These are phyloP conservation scores for Ophiothrix spiculata DNA, from an alignment of 35 echinoderm and acorn worm genomes.

Conservation along the genomic window DNA sequence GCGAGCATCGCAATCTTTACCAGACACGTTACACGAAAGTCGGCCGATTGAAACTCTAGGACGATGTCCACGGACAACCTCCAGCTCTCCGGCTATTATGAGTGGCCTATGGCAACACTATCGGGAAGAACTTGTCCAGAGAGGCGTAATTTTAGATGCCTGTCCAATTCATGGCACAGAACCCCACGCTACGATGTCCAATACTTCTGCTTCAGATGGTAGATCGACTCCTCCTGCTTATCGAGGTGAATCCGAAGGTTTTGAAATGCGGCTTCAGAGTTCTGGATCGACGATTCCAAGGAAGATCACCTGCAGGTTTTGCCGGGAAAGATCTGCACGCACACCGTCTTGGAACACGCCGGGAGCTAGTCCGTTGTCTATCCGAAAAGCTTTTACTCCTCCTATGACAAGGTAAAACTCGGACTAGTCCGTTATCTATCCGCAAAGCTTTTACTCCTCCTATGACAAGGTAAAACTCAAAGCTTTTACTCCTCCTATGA, in stretches of 20 bases:
- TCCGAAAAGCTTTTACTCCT: no score
- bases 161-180: background rate
- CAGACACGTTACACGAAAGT: background rate
- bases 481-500: no score
- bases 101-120: constrained; percentile 12
- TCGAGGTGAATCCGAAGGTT: background rate
- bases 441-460: no score
- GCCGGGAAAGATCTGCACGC: background rate
- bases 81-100: constrained; percentile 15
- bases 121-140: background rate
- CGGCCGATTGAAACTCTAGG: background rate
- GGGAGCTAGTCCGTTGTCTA: background rate
- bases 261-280: background rate
- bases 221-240: background rate
- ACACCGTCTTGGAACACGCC: background rate
- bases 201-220: background rate
- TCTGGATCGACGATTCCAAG: background rate
- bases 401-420: no score
- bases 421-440: no score
- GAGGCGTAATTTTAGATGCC: background rate
- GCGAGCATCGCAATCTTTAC: background rate
- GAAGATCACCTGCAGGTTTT: constrained; percentile 19
- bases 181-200: background rate
- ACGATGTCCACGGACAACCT: background rate
- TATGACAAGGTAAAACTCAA: no score